Percentiles rank a stretch among this genome's conserved stretches.
Evolutionary conservation across 2,113 vertebrate species (phyloP).

Genomic region (Halcyon malimbica): DNA sequence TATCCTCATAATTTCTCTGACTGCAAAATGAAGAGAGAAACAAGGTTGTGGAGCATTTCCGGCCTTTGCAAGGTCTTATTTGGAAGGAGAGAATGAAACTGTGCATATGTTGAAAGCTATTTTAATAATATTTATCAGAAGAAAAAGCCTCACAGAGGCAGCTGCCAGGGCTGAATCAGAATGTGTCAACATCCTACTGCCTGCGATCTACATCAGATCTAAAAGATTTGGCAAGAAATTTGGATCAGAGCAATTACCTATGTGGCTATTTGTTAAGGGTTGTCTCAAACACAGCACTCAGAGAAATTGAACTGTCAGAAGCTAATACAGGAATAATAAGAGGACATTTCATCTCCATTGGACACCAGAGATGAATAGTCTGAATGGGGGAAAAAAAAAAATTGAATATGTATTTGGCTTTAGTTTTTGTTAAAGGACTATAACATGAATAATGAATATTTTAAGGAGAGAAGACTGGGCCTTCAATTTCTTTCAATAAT

Average conservation of each 20-base stretch:
- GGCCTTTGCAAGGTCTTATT: neutral
- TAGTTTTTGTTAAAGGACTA: slow-evolving; percentile 76
- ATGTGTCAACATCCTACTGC: slow-evolving; percentile 32
- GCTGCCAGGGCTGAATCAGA: slow-evolving; percentile 38
- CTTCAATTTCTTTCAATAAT: slow-evolving; percentile 80
- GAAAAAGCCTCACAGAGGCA: neutral
- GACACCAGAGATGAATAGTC: slow-evolving; percentile 74
- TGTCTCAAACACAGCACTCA: slow-evolving; percentile 75
- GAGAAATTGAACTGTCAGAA: slow-evolving; percentile 82
- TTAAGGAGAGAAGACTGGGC: slow-evolving; percentile 71
- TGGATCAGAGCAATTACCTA: slow-evolving; percentile 76
- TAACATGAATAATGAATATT: slow-evolving; percentile 78
- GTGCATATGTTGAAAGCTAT: neutral
- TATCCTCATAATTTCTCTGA: neutral
- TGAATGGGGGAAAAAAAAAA: slow-evolving; percentile 60
- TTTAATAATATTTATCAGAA: slow-evolving; percentile 56
- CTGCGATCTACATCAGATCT: slow-evolving; percentile 60
- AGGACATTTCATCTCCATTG: slow-evolving; percentile 75
- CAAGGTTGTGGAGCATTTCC: neutral
- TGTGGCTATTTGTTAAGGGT: slow-evolving; percentile 68
- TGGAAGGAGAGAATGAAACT: neutral
- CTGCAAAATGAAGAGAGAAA: neutral
- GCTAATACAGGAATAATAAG: slow-evolving; percentile 77
- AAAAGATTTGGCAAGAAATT: slow-evolving; percentile 74
- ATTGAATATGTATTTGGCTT: slow-evolving; percentile 71